These are phyloP conservation scores for Dicaeum eximium DNA, from an alignment of 2,113 vertebrate species.

Conservation along the genomic window DNA sequence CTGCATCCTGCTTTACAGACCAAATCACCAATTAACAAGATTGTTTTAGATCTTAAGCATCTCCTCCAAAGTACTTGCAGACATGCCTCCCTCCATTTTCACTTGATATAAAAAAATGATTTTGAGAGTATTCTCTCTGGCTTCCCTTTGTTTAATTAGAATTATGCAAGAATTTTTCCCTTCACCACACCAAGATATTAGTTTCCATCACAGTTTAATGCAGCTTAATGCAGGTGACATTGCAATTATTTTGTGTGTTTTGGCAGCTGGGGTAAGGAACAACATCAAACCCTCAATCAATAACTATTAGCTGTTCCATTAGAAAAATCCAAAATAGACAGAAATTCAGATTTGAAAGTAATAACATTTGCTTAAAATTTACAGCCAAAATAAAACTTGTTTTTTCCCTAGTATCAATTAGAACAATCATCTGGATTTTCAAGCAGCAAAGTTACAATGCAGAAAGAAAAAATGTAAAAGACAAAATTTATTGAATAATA, in stretches of 20 bases:
- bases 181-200: background rate
- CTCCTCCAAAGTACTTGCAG: background rate
- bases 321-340: background rate
- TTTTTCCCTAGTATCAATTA: background rate
- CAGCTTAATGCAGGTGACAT: background rate
- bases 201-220: background rate
- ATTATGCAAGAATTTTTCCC: background rate
- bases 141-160: background rate
- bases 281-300: background rate
- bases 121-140: background rate
- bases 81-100: background rate
- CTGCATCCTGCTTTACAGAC: constrained; percentile 6
- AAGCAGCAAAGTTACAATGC: background rate
- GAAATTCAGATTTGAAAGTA: background rate
- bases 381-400: background rate
- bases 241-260: background rate
- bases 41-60: background rate
- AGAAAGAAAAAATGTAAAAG: background rate
- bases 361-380: background rate
- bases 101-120: background rate
- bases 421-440: background rate
- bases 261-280: background rate
- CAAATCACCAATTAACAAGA: background rate
- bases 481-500: background rate
- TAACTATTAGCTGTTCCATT: background rate